A percentile compares a stretch with the other conserved stretches of the same genome.
Evolutionary conservation across 2,113 vertebrate species (phyloP).

Genomic region (Pterocles orientalis): DNA sequence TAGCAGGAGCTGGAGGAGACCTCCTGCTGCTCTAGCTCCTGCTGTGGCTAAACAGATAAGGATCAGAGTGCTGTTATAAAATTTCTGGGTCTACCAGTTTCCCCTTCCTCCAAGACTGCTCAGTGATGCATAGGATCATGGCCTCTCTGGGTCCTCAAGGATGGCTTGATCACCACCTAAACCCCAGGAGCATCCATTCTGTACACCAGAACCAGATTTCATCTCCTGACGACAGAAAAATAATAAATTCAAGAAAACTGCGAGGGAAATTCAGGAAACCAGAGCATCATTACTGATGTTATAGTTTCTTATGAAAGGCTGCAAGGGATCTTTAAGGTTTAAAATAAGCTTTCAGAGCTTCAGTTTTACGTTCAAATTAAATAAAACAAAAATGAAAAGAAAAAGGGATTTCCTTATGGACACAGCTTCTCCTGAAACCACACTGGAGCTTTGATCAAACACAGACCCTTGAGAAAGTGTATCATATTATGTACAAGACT

Average conservation of each 20-base stretch:
- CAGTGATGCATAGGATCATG: neutral
- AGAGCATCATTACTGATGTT: conserved; percentile 18
- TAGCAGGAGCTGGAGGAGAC: neutral
- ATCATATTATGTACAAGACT: neutral
- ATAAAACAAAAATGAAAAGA: conserved; percentile 35
- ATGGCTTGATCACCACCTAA: neutral
- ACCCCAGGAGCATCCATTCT: neutral
- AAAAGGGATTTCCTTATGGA: conserved; percentile 39
- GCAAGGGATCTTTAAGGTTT: conserved; percentile 14
- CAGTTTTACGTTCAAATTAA: neutral
- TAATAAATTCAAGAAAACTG: neutral
- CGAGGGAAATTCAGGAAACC: conserved; percentile 17
- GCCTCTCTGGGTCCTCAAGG: neutral
- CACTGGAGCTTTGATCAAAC: conserved; percentile 8
- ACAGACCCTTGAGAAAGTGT: neutral
- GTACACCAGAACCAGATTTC: neutral
- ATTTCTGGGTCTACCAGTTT: neutral
- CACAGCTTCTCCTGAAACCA: neutral
- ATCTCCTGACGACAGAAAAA: neutral
- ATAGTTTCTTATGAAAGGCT: conserved; percentile 17
- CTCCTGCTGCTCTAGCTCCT: neutral
- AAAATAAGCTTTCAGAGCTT: conserved; percentile 32
- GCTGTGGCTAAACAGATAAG: neutral
- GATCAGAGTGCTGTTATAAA: neutral
- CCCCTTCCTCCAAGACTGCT: neutral